Conservation (phyloP, 64 coral and sea anemone species). For the Anthopleura sola region DNA sequence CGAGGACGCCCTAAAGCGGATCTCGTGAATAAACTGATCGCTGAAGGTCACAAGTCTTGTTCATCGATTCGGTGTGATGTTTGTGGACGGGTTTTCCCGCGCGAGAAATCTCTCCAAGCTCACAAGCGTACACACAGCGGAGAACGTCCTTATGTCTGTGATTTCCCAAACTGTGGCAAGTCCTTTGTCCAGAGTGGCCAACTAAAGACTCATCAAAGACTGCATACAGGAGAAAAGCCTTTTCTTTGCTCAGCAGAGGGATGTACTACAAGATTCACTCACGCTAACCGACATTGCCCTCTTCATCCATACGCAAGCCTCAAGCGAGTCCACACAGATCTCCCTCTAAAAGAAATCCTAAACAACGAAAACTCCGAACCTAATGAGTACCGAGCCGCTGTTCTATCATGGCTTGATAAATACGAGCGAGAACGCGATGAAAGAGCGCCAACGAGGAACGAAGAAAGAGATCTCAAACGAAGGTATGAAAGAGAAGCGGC, state of each 20-base stretch:
- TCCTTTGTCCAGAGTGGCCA: conserved; percentile 98
- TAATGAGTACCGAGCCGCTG: conserved; percentile 78
- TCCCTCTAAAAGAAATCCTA: conserved; percentile 86
- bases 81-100: conserved; percentile 97
- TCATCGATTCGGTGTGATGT: conserved; percentile 98
- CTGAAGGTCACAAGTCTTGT: conserved; percentile 85
- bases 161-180: conserved; percentile 99
- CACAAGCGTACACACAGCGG: conserved; percentile 97
- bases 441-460: conserved; percentile 62
- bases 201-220: conserved; percentile 90
- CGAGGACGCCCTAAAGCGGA: conserved; percentile 95
- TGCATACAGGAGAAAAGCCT: conserved; percentile 94
- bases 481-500: conserved; percentile 62
- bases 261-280: conserved; percentile 87
- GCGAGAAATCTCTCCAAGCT: conserved; percentile 99
- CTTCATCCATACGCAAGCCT: conserved; percentile 85
- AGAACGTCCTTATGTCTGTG: conserved; percentile 92
- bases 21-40: conserved; percentile 81
- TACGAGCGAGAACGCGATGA: conserved; percentile 90
- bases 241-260: conserved; percentile 84
- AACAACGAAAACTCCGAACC: conserved; percentile 92
- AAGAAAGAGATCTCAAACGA: conserved; percentile 77
- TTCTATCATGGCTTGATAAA: conserved; percentile 86
- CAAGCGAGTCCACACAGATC: conserved; percentile 63
- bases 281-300: conserved; percentile 94